Evolutionary conservation across 2,113 vertebrate species (phyloP).

Genomic region (Zosterops pallidus): DNA sequence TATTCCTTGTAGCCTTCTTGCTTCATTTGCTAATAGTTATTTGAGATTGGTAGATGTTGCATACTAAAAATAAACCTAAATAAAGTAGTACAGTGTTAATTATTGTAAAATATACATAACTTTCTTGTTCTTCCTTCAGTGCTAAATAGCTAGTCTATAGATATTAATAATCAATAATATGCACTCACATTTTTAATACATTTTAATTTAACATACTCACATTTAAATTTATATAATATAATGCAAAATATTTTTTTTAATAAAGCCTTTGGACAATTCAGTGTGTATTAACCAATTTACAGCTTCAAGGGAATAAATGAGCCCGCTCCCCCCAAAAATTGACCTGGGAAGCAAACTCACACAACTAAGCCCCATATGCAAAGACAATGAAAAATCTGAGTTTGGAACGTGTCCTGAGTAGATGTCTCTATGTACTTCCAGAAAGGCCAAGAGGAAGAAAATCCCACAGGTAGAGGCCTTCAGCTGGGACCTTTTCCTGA

Average conservation of each 20-base stretch:
- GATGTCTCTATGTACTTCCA: conserved; percentile 65
- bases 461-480: conserved; percentile 68
- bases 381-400: conserved; percentile 26
- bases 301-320: background rate
- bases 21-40: conserved; percentile 9
- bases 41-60: background rate
- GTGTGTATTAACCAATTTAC: background rate
- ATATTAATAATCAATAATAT: background rate
- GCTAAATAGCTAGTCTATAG: background rate
- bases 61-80: conserved; percentile 22
- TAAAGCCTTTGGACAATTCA: background rate
- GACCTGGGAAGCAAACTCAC: background rate
- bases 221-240: background rate
- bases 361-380: background rate
- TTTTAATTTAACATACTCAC: too few species aligned
- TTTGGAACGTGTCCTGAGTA: conserved; percentile 51
- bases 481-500: conserved; percentile 67
- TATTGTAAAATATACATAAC: background rate
- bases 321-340: background rate
- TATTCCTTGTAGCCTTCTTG: background rate
- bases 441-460: conserved; percentile 69
- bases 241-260: background rate
- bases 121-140: background rate
- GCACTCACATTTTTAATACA: background rate
- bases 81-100: background rate